phyloP scores from a whole-genome alignment of 92 coral and sea anemone species.

The Actinernus sp. region DNA sequence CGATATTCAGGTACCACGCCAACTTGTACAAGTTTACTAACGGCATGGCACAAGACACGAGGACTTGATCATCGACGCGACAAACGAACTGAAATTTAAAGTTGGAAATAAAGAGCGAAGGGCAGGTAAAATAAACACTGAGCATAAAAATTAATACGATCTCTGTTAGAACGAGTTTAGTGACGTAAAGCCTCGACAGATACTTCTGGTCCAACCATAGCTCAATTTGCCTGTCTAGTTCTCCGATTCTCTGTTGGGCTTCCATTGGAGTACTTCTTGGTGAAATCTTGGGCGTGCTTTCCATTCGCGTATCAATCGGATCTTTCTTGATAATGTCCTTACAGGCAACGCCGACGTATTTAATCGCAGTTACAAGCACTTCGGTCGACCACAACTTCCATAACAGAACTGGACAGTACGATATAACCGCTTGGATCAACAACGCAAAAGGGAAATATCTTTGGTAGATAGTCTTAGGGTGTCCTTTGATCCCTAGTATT shows the following conservation, averaged over 20 bases:
- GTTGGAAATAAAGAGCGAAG: slow-evolving; percentile 44
- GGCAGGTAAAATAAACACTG: slow-evolving; percentile 52
- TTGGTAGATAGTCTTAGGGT: slow-evolving; percentile 61
- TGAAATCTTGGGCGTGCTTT: slow-evolving; percentile 7
- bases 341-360: slow-evolving; percentile 48
- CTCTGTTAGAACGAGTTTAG: slow-evolving; percentile 64
- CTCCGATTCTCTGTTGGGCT: slow-evolving; percentile 19
- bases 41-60: slow-evolving; percentile 68
- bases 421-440: slow-evolving; percentile 66
- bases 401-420: slow-evolving; percentile 55
- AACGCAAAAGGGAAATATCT: slow-evolving; percentile 70
- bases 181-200: slow-evolving; percentile 60
- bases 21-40: slow-evolving; percentile 52
- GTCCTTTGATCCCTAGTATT: slow-evolving; percentile 65
- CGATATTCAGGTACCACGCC: slow-evolving; percentile 65
- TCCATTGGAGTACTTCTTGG: slow-evolving; percentile 4
- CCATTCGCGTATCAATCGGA: neutral
- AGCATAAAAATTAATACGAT: slow-evolving; percentile 51
- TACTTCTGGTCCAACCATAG: slow-evolving; percentile 59
- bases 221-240: slow-evolving; percentile 54
- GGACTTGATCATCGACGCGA: slow-evolving; percentile 66
- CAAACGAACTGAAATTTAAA: slow-evolving; percentile 72
- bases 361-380: slow-evolving; percentile 51
- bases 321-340: slow-evolving; percentile 7
- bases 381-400: slow-evolving; percentile 73